Base-by-base conservation (phyloP, 2,888 invertebrate genomes). In the Tetanocera ferruginea region DNA sequence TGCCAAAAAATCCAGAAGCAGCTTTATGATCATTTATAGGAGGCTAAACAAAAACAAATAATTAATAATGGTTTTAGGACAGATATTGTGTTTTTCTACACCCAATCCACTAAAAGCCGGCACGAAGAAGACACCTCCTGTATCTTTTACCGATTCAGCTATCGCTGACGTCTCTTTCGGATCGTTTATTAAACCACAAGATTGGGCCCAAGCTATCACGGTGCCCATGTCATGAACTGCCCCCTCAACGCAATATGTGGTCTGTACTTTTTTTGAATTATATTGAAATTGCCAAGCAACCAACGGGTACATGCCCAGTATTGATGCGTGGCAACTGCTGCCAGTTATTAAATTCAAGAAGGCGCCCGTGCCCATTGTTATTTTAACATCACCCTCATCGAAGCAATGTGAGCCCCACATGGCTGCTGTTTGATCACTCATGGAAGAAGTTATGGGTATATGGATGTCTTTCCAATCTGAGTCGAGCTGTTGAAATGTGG, bases 311-410 rank as follows among this genome's bases (percentile, higher is more conserved):
- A 98, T 91, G 0, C 97, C 98, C 74, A 93, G 93, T 5, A 95
- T 90, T 67, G 96, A 96, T 0, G 96, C 95, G 86, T 96, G 95
- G 0, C 97, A 94, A 80, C 91, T 87, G 0, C 85, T 81, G 0
- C 95, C 96, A 0, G 97, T 96, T 86, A 97, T 95, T 51, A 97
- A 92, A 87, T 97, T 93, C 62, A 98, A 90, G 90, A 98, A 98
- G 0, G 95, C 95, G 0, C 98, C 98, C 0, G 98, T 98, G 0
- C 98, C 98, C 91, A 98, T 92, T 0, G 97, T 97, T 2, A 97
- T 91, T 87, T 97, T 98, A 1, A 96, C 92, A 86, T 96, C 95
- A 34, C 96, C 95, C 0, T 92, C 90, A 3, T 92, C 89, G 86
- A 95, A 95, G 85, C 96, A 96, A 80, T 95, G 94, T 0, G 95